These are phyloP conservation scores for Saccostrea cuccullata DNA, from an alignment of 1,140 invertebrate genomes.

Conservation along the genomic window DNA sequence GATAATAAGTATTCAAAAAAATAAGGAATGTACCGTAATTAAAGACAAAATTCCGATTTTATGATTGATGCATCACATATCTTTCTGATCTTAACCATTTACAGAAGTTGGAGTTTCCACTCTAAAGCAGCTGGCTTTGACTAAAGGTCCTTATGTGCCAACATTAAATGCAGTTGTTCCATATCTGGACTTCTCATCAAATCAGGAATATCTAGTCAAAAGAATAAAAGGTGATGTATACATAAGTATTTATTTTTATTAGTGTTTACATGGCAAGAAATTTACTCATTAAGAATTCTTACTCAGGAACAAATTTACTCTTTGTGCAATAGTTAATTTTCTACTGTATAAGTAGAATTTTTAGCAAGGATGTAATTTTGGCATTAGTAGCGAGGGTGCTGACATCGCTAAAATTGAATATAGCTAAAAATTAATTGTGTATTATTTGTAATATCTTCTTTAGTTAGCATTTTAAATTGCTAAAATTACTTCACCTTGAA, in stretches of 20 bases:
- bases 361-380: not conserved
- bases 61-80: no score
- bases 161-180: slow-evolving; percentile 85
- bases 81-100: slow-evolving; percentile 49
- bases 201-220: slow-evolving; percentile 90
- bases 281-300: no score
- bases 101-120: slow-evolving; percentile 77
- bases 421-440: not conserved
- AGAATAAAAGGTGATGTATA: slow-evolving; percentile 82
- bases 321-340: no score
- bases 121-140: slow-evolving; percentile 79
- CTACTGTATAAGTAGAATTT: no score
- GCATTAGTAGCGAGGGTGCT: not conserved
- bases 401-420: not conserved
- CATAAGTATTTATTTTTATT: not conserved
- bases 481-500: no score
- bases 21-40: no score
- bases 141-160: slow-evolving; percentile 84
- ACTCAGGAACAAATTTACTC: no score
- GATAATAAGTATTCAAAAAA: no score
- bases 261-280: not conserved
- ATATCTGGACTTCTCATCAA: slow-evolving; percentile 87
- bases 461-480: no score
- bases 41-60: no score
- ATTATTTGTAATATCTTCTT: no score